A percentile compares a stretch with the other conserved stretches of the same genome.
phyloP scores from a whole-genome alignment of 2,113 vertebrate genomes.

The Pelobates fuscus region DNA sequence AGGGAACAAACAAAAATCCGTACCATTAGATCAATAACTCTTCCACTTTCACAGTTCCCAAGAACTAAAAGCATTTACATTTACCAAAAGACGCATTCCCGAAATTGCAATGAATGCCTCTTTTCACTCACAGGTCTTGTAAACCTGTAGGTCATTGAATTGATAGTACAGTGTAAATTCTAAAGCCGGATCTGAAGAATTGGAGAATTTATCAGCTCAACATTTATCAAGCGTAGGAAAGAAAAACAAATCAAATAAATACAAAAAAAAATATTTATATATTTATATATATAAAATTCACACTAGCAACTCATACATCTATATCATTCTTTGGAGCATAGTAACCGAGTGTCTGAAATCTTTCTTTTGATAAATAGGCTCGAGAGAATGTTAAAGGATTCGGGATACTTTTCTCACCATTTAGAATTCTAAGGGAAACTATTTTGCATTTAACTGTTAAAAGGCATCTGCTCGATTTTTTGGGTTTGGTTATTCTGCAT shows the following conservation, averaged over 20 bases:
- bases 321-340: neutral
- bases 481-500: too few species aligned
- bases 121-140: neutral
- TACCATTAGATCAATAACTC: neutral
- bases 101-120: neutral
- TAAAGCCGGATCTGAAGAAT: neutral
- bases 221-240: neutral
- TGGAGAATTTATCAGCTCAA: neutral
- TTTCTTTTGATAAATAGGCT: neutral
- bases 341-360: neutral
- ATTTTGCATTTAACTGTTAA: too few species aligned
- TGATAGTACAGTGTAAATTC: neutral
- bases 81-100: neutral
- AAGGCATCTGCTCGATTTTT: too few species aligned
- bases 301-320: neutral
- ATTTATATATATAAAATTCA: neutral
- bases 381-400: neutral
- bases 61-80: constrained; percentile 8
- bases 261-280: too few species aligned
- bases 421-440: too few species aligned
- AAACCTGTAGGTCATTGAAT: neutral
- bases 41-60: neutral
- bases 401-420: neutral
- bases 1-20: neutral
- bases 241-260: neutral